Conservation (phyloP, 2,888 invertebrate species). For the Drosophila pseudotakahashii region DNA sequence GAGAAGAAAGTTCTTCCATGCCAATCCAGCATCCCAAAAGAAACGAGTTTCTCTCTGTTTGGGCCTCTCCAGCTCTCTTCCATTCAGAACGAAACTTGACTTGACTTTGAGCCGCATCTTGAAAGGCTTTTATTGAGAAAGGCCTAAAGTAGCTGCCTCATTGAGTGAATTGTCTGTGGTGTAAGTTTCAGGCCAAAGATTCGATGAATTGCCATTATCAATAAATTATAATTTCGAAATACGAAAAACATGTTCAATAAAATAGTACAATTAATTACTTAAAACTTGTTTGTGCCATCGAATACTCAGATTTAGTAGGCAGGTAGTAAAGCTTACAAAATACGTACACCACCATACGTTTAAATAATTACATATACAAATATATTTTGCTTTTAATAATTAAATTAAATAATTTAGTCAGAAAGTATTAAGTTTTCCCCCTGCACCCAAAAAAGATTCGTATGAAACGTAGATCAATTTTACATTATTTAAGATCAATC, state of each 20-base stretch:
- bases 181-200: neutral
- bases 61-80: conserved; percentile 13
- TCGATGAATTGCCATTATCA: neutral
- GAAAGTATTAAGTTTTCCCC: no score
- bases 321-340: neutral
- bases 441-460: no score
- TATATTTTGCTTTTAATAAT: neutral
- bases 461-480: no score
- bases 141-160: conserved; percentile 23
- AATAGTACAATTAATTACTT: neutral
- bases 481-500: no score
- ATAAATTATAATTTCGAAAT: neutral
- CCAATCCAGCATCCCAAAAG: conserved; percentile 61
- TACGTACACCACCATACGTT: neutral
- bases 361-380: neutral
- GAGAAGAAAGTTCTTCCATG: conserved; percentile 69
- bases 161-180: conserved; percentile 31
- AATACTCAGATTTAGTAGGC: neutral
- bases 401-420: no score
- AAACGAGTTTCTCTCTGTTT: conserved; percentile 46
- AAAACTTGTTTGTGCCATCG: neutral
- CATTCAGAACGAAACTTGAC: conserved; percentile 33
- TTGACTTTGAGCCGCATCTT: conserved; percentile 13
- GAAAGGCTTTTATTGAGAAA: conserved; percentile 35
- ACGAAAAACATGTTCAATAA: neutral